A percentile compares a stretch with the other conserved stretches of the same genome.
Evolutionary conservation across 2,888 invertebrate genomes (phyloP).

Genomic region (Acholoe squamosa): DNA sequence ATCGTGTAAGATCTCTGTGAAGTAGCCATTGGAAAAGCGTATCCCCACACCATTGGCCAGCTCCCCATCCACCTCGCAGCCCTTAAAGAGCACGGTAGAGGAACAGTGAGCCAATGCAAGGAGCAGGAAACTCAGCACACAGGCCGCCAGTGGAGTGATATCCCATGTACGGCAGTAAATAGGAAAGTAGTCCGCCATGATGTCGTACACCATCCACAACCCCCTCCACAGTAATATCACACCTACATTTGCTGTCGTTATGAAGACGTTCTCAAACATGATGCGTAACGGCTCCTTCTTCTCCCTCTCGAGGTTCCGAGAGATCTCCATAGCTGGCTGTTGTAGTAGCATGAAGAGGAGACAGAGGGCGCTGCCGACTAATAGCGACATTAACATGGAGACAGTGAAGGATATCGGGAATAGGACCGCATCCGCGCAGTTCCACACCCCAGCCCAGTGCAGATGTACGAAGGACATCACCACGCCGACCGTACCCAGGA

Average conservation of each 20-base stretch:
- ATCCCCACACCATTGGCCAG: slow-evolving; percentile 6
- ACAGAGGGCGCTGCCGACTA: slow-evolving; percentile 66
- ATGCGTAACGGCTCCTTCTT: slow-evolving; percentile 37
- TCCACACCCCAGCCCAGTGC: slow-evolving; percentile 68
- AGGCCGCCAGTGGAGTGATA: slow-evolving; percentile 59
- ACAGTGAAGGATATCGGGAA: slow-evolving; percentile 63
- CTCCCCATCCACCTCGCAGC: slow-evolving; percentile 56
- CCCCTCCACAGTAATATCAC: slow-evolving; percentile 69
- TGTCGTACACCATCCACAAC: slow-evolving; percentile 65
- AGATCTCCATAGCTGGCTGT: slow-evolving; percentile 53
- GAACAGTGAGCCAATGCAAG: slow-evolving; percentile 35
- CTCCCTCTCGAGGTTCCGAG: slow-evolving; percentile 63
- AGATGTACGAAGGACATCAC: slow-evolving; percentile 67
- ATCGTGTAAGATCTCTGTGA: slow-evolving; percentile 29
- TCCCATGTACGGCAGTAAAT: slow-evolving; percentile 57
- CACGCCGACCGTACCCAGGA: slow-evolving; percentile 62
- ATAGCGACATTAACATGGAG: slow-evolving; percentile 63
- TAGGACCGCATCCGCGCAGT: slow-evolving; percentile 64
- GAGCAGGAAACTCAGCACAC: slow-evolving; percentile 43
- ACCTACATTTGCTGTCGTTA: slow-evolving; percentile 67
- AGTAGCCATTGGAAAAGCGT: neutral
- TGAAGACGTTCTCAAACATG: slow-evolving; percentile 66
- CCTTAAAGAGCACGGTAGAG: neutral
- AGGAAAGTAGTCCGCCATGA: slow-evolving; percentile 63
- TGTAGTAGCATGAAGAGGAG: slow-evolving; percentile 65